Evolutionary conservation across 2,888 invertebrate species (phyloP).

Genomic region (Apotomis turbidana): DNA sequence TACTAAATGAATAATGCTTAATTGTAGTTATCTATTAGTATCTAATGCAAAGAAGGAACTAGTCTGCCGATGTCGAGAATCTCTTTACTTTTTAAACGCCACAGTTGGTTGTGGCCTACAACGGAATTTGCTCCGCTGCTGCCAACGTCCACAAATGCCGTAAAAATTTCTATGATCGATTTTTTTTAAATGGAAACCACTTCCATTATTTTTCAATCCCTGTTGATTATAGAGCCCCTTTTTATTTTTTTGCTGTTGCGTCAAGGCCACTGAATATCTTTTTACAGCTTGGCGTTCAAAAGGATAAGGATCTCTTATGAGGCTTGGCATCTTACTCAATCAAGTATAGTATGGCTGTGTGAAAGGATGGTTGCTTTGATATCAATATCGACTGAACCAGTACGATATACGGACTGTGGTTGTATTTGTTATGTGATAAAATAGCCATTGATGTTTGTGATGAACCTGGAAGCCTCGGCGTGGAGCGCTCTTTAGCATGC

Average conservation of each 20-base stretch:
- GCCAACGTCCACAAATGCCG: too few relatives aligned
- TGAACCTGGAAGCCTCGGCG: slow-evolving; percentile 11
- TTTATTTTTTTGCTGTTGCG: too few relatives aligned
- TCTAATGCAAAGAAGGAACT: slow-evolving; percentile 52
- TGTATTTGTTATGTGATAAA: slow-evolving; percentile 40
- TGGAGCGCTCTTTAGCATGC: slow-evolving; percentile 13
- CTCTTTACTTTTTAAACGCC: neutral
- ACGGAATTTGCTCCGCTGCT: too few relatives aligned
- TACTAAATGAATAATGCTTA: slow-evolving; percentile 60
- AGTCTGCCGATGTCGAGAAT: slow-evolving; percentile 52
- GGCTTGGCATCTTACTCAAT: slow-evolving; percentile 26
- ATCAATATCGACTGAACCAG: slow-evolving; percentile 22
- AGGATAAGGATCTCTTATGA: slow-evolving; percentile 13
- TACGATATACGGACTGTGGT: slow-evolving; percentile 34
- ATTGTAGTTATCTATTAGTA: slow-evolving; percentile 60
- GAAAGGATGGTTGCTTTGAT: slow-evolving; percentile 14
- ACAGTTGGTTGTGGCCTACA: too few relatives aligned
- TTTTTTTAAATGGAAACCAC: too few relatives aligned
- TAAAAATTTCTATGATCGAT: too few relatives aligned
- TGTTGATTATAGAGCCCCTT: too few relatives aligned
- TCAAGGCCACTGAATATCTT: too few relatives aligned
- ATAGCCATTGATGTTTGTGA: slow-evolving; percentile 36
- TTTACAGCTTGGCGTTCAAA: neutral
- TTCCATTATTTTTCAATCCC: too few relatives aligned
- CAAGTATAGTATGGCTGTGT: slow-evolving; percentile 4